Evolutionary conservation across 2,797 vertebrate species (phyloP).

Genomic region (Rhyacichthys aspro): DNA sequence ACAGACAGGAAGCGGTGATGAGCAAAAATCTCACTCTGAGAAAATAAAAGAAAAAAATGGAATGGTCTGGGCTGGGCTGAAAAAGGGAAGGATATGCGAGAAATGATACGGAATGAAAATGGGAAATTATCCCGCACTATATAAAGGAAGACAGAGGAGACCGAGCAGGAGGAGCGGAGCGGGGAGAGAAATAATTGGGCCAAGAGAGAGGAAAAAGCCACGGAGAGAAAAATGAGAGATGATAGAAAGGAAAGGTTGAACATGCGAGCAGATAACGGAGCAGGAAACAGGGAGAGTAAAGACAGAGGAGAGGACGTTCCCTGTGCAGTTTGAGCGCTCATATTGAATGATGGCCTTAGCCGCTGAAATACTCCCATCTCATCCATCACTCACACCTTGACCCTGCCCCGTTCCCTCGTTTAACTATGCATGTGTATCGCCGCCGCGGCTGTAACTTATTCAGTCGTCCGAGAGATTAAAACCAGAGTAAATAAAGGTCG

Average conservation of each 20-base stretch:
- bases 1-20: conserved; percentile 7
- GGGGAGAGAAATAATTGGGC: conserved; percentile 69
- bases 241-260: conserved; percentile 57
- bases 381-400: conserved; percentile 71
- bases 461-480: conserved; percentile 30
- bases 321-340: conserved; percentile 42
- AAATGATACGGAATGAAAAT: conserved; percentile 61
- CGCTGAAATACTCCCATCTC: conserved; percentile 49
- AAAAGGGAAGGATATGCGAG: conserved; percentile 33
- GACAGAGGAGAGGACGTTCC: conserved; percentile 38
- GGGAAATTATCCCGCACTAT: conserved; percentile 55
- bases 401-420: conserved; percentile 37
- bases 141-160: conserved; percentile 50
- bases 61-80: background rate
- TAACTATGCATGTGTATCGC: conserved; percentile 16
- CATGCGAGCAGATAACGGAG: conserved; percentile 41
- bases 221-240: conserved; percentile 55
- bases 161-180: conserved; percentile 52
- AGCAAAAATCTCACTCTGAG: conserved; percentile 12
- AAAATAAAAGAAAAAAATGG: background rate
- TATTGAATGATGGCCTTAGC: conserved; percentile 60
- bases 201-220: conserved; percentile 45
- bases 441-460: conserved; percentile 37
- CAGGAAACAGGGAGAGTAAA: conserved; percentile 28
- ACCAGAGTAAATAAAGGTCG: conserved; percentile 25